phyloP scores from a whole-genome alignment of 1,140 invertebrate genomes.

The Hylyphantes graminicola region DNA sequence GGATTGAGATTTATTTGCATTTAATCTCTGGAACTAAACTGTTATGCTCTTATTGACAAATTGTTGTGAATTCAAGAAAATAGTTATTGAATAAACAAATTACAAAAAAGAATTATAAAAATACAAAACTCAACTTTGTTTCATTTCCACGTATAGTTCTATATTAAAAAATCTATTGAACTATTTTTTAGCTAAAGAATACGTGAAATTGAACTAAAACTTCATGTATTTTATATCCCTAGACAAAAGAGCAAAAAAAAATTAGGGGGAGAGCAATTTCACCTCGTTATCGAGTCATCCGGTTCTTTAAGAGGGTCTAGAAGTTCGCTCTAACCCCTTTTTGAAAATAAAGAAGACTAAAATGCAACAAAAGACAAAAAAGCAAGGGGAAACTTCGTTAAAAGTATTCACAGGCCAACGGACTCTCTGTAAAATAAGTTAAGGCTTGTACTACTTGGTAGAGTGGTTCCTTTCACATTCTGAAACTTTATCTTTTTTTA shows the following conservation, averaged over 20 bases:
- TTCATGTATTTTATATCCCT: not conserved
- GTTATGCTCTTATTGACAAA: too few species aligned
- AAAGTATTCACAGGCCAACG: constrained; percentile 18
- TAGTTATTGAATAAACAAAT: too few species aligned
- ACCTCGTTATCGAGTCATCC: constrained; percentile 49
- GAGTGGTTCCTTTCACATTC: constrained; percentile 19
- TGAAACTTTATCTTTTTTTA: too few species aligned
- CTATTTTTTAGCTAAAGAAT: too few species aligned
- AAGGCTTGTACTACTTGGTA: constrained; percentile 1
- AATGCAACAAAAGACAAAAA: constrained; percentile 3
- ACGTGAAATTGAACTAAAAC: not conserved
- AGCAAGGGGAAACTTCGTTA: constrained; percentile 34
- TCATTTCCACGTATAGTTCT: too few species aligned
- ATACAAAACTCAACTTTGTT: too few species aligned
- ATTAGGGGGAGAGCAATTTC: constrained; percentile 32
- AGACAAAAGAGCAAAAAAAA: not conserved
- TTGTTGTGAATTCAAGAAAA: too few species aligned
- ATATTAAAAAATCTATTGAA: too few species aligned
- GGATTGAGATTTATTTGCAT: too few species aligned
- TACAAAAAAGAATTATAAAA: too few species aligned
- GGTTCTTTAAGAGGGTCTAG: constrained; percentile 28
- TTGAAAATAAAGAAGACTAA: not conserved
- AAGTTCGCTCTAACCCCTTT: constrained; percentile 8
- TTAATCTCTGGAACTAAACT: too few species aligned
- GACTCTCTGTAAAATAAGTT: not conserved